Conservation (phyloP, 1,140 invertebrate genomes). For the Bradysia coprophila region DNA sequence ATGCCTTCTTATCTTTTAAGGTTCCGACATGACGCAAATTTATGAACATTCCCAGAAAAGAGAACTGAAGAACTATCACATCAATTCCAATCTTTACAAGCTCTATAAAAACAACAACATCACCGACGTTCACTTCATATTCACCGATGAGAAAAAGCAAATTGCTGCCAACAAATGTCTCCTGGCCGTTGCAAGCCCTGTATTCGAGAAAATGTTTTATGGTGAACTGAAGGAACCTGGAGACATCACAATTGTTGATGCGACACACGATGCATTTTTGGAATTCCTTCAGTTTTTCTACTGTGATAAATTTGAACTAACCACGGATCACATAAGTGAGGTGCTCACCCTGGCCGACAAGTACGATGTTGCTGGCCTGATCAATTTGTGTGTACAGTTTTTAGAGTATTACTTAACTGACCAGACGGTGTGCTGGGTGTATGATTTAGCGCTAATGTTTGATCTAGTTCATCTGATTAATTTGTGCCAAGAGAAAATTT, state of each 20-base stretch:
- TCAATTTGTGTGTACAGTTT: not conserved
- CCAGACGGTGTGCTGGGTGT: not conserved
- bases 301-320: not conserved
- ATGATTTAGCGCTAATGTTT: not conserved
- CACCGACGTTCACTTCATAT: not conserved
- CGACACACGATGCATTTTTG: not conserved
- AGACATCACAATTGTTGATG: not conserved
- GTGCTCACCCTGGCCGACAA: not conserved
- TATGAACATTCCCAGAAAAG: too few species aligned
- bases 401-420: not conserved
- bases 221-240: not conserved
- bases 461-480: not conserved
- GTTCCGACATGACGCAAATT: too few species aligned
- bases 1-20: too few species aligned
- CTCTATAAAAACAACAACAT: not conserved
- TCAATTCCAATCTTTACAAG: not conserved
- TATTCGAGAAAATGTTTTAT: slow-evolving; percentile 1
- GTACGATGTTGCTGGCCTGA: not conserved
- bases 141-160: not conserved
- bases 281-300: not conserved
- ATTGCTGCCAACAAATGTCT: not conserved
- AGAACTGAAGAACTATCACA: not conserved
- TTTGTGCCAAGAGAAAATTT: slow-evolving; percentile 1
- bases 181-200: not conserved
- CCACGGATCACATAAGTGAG: not conserved